phyloP scores from a whole-genome alignment of 1,140 invertebrate species.

The Macrobrachium nipponense region DNA sequence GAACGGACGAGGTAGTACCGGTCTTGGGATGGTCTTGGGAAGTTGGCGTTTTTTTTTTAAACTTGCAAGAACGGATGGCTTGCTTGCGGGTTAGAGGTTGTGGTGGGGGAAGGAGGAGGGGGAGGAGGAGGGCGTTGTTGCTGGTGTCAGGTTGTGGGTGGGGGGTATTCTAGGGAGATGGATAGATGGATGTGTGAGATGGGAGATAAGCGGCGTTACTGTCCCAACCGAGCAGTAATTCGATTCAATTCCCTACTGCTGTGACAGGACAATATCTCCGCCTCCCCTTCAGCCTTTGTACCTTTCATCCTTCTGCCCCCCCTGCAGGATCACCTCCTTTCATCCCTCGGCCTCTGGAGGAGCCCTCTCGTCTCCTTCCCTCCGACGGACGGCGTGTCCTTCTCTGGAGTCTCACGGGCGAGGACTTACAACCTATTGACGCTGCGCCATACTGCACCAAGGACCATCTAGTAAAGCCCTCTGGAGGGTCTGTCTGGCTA shows the following conservation, averaged over 20 bases:
- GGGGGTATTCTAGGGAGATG: neutral
- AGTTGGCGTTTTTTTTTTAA: neutral
- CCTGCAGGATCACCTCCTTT: neutral
- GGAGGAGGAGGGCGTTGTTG: neutral
- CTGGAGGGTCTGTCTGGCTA: too few relatives aligned
- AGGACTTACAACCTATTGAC: too few relatives aligned
- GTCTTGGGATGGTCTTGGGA: neutral
- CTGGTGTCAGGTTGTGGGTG: neutral
- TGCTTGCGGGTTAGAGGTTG: too few relatives aligned
- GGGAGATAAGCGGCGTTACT: slow-evolving; percentile 1
- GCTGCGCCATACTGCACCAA: too few relatives aligned
- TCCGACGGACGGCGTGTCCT: too few relatives aligned
- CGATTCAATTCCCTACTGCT: slow-evolving; percentile 5
- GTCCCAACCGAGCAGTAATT: slow-evolving; percentile 16
- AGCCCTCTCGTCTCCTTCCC: too few relatives aligned
- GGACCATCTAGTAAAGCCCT: too few relatives aligned
- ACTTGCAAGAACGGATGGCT: neutral
- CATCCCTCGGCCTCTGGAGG: neutral
- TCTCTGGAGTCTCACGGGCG: too few relatives aligned
- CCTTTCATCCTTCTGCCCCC: neutral
- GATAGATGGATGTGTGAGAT: neutral
- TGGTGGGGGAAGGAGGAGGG: neutral
- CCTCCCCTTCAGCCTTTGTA: neutral
- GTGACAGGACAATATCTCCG: slow-evolving; percentile 17
- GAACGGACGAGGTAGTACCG: neutral